Percentiles rank a stretch among this genome's conserved stretches.
phyloP scores from a whole-genome alignment of 2,888 invertebrate species.

The Alentia gelatinosa region DNA sequence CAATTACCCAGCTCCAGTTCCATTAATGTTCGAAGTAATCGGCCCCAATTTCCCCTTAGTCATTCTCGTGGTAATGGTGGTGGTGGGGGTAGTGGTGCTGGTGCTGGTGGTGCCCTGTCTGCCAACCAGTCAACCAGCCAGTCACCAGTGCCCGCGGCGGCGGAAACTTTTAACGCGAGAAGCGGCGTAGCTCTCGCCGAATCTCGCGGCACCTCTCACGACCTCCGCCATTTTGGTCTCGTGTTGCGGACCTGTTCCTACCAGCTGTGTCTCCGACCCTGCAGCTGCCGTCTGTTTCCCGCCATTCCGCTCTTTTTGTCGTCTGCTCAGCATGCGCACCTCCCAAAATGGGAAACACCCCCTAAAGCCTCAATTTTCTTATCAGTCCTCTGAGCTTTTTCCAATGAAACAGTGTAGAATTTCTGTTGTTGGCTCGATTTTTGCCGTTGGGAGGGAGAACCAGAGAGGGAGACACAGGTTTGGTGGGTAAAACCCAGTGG shows the following conservation, averaged over 20 bases:
- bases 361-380: neutral
- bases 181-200: neutral
- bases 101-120: neutral
- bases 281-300: neutral
- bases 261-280: neutral
- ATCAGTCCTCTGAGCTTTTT: neutral
- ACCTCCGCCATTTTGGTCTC: neutral
- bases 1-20: conserved; percentile 33
- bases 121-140: neutral
- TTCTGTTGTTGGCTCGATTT: neutral
- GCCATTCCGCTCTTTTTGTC: neutral
- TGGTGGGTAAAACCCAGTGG: neutral
- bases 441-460: neutral
- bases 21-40: conserved; percentile 49
- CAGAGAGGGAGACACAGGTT: neutral
- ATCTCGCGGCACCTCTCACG: neutral
- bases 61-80: neutral
- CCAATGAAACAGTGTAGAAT: neutral
- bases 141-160: neutral
- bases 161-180: neutral
- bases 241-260: neutral
- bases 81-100: neutral
- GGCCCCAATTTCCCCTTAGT: neutral
- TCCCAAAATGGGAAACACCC: neutral
- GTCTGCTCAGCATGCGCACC: neutral